Evolutionary conservation across 2,113 vertebrate species (phyloP).

Genomic region (Bungarus multicinctus): DNA sequence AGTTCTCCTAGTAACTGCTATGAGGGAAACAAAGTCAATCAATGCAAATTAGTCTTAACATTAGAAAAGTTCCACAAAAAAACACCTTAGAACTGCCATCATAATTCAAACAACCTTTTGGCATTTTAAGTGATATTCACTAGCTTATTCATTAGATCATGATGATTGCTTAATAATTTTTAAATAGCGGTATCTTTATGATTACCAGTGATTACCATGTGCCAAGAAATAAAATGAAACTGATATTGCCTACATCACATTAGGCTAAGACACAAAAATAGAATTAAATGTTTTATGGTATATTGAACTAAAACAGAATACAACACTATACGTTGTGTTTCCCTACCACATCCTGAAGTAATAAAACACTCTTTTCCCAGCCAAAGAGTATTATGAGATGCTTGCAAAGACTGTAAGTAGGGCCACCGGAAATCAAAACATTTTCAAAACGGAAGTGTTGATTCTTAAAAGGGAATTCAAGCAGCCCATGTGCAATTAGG

Average conservation of each 20-base stretch:
- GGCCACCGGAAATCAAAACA: background rate
- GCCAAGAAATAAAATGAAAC: background rate
- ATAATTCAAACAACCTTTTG: constrained; percentile 10
- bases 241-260: background rate
- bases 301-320: background rate
- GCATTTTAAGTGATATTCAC: background rate
- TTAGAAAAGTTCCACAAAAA: background rate
- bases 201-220: too few species aligned
- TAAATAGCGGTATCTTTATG: background rate
- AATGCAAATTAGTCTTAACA: constrained; percentile 51
- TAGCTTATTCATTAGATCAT: constrained; percentile 7
- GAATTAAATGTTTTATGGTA: background rate
- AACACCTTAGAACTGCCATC: constrained; percentile 26
- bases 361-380: background rate
- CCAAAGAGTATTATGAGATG: background rate
- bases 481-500: background rate
- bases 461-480: background rate
- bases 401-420: background rate
- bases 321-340: background rate
- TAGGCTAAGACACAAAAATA: background rate
- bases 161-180: background rate
- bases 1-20: constrained; percentile 96
- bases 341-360: background rate
- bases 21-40: constrained; percentile 61
- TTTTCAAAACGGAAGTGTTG: background rate